phyloP scores from a whole-genome alignment of 2,113 vertebrate species.

The Balaeniceps rex region DNA sequence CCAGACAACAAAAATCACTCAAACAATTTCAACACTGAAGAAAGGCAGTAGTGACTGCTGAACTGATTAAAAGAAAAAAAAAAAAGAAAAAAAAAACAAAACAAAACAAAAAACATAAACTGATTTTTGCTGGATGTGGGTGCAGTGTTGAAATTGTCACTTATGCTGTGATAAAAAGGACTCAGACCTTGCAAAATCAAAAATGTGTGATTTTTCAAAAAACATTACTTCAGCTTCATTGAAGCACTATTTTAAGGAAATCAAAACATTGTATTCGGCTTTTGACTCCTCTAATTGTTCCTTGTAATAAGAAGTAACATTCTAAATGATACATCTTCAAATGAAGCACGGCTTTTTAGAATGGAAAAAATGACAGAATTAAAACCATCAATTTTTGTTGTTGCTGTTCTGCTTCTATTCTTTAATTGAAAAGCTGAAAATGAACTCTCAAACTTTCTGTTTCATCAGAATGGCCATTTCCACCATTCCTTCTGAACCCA shows the following conservation, averaged over 20 bases:
- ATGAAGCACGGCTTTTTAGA: not conserved
- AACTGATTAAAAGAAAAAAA: not conserved
- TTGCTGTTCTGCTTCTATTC: not conserved
- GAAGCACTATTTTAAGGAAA: slow-evolving; percentile 29
- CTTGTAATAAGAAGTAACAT: not conserved
- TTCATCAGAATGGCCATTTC: not conserved
- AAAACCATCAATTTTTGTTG: not conserved
- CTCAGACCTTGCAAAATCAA: not conserved
- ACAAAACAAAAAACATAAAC: not conserved
- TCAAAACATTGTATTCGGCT: not conserved
- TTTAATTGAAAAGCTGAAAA: not conserved
- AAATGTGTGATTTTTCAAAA: not conserved
- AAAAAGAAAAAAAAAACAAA: not conserved
- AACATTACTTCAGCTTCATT: not conserved
- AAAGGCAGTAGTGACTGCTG: not conserved
- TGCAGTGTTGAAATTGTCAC: not conserved
- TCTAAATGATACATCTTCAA: not conserved
- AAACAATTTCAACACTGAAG: not conserved
- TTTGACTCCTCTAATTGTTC: slow-evolving; percentile 29
- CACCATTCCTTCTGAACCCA: not conserved
- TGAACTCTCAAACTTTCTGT: not conserved
- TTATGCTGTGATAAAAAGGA: not conserved
- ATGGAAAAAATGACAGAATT: not conserved
- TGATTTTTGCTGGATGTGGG: not conserved
- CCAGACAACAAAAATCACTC: not conserved